Base-by-base conservation (phyloP, 2,113 vertebrate species). In the Osmerus mordax region DNA sequence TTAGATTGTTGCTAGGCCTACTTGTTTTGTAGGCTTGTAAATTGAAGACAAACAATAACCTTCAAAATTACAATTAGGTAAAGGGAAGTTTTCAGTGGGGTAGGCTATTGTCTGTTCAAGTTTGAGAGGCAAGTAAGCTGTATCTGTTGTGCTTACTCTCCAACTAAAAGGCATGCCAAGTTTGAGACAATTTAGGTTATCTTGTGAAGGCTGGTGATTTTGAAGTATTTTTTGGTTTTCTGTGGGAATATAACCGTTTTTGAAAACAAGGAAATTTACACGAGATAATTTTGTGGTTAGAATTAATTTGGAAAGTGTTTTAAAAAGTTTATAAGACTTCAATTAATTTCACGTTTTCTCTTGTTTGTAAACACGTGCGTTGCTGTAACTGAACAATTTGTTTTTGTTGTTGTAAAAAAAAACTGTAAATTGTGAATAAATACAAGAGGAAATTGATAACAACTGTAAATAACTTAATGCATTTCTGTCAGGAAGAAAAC, bases 341-440 rank as follows among this genome's bases (percentile, higher is more conserved):
- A 87, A 90, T 89, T 84, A 75, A 88, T 90, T 87, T 87, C 75
- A 82, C 84, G 81, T 71, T 87, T 86, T 86, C 84, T 84, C 83
- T 87, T 89, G 87, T 94, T 93, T 95, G 92, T 94, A 90, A 94
- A 91, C 91, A 83, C 81, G 93, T 93, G 90, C 89, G 86, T 91
- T 89, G 79, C 84, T 94, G 93, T 93, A 88, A 89, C 89, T 89
- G 86, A 81, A 72, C 78, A 68, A 82, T 89, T 91, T 87, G 75
- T 85, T 77, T 93, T 88, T 93, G 93, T 93, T 92, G 91, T 93
- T 89, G 88, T 91, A 88, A 94, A 92, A 47, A 47, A 93, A 94
- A 92, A 91, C 85, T 97, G 95, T 97, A 95, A 91, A 96, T 93
- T 94, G 94, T 96, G 93, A 93, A 93, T 91, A 92, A 89, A 94